Evolutionary conservation across 2,888 invertebrate species (phyloP).

Genomic region (Lithophane semibrunnea): DNA sequence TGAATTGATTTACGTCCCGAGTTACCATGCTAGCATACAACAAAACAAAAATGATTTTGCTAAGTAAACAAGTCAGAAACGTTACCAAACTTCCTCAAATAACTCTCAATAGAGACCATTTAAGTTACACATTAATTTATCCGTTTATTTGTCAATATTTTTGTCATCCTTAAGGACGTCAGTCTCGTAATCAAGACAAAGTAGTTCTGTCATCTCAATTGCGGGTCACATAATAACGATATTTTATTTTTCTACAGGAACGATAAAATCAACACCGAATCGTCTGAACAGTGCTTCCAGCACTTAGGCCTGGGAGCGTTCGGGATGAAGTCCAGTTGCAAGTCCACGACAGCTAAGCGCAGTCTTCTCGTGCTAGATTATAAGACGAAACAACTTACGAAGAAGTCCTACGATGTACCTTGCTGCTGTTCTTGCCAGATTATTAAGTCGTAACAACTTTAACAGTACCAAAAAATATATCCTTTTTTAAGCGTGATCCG

Average conservation of each 20-base stretch:
- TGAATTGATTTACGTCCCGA: neutral
- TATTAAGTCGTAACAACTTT: neutral
- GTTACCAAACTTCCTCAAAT: neutral
- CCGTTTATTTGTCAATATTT: neutral
- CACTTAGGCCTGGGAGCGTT: slow-evolving; percentile 19
- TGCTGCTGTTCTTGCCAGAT: slow-evolving; percentile 53
- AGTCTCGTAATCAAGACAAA: neutral
- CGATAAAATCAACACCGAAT: neutral
- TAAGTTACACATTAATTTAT: neutral
- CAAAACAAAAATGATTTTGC: neutral
- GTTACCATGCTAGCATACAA: neutral
- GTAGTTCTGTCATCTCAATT: neutral
- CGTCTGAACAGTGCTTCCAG: slow-evolving; percentile 36
- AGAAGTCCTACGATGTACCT: slow-evolving; percentile 27
- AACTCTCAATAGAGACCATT: neutral
- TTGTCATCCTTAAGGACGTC: neutral
- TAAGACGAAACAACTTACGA: neutral
- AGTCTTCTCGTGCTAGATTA: slow-evolving; percentile 25
- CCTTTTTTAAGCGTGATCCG: neutral
- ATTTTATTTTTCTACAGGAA: slow-evolving; percentile 9
- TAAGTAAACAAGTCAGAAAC: neutral
- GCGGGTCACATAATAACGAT: neutral
- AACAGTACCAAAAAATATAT: neutral
- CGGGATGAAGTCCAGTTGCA: slow-evolving; percentile 26
- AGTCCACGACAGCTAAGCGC: slow-evolving; percentile 12